Evolutionary conservation across 2,888 invertebrate species (phyloP).

Genomic region (Drosophila pseudotakahashii): DNA sequence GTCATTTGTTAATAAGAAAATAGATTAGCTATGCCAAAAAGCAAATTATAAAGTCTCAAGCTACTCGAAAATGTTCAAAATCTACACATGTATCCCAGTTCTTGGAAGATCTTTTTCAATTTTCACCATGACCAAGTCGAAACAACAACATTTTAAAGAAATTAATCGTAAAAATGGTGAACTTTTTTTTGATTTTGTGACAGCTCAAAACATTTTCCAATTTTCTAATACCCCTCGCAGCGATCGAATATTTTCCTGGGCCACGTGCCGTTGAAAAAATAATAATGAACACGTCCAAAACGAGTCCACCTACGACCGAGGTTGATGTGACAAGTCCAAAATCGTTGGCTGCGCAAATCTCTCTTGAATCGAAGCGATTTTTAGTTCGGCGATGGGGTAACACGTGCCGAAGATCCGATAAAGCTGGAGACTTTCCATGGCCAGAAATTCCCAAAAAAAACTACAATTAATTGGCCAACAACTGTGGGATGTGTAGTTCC

Average conservation of each 20-base stretch:
- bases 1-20: constrained; percentile 9
- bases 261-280: constrained; percentile 28
- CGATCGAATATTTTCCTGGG: constrained; percentile 10
- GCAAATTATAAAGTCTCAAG: neutral
- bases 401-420: constrained; percentile 25
- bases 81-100: constrained; percentile 12
- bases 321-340: constrained; percentile 33
- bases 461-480: constrained; percentile 35
- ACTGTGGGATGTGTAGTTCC: constrained; percentile 26
- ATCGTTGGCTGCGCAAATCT: constrained; percentile 40
- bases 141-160: constrained; percentile 7
- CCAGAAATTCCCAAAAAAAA: constrained; percentile 26
- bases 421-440: constrained; percentile 39
- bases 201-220: constrained; percentile 34
- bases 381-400: neutral
- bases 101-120: constrained; percentile 18
- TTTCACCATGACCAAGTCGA: neutral
- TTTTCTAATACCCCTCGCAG: constrained; percentile 23
- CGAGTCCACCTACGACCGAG: constrained; percentile 34
- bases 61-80: constrained; percentile 1
- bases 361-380: constrained; percentile 17
- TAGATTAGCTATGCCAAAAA: constrained; percentile 15
- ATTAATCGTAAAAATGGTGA: constrained; percentile 21
- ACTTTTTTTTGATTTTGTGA: constrained; percentile 9
- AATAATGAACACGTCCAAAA: constrained; percentile 40